Percentiles rank a stretch among this genome's conserved stretches.
Evolutionary conservation across 2,888 invertebrate species (phyloP).

Genomic region (Adelphocoris suturalis): DNA sequence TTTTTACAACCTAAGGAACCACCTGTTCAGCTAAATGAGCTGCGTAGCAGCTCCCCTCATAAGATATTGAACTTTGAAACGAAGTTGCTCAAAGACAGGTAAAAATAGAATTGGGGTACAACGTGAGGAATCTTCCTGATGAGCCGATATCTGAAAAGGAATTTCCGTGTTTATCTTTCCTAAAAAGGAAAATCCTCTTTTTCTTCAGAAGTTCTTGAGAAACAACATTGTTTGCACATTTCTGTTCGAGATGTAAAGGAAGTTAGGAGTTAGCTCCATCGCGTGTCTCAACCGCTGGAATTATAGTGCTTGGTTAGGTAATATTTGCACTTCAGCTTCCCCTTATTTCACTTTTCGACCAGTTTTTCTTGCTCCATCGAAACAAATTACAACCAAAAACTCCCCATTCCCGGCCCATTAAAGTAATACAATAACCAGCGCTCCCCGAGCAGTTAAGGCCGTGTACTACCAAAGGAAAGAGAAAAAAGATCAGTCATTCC

Average conservation of each 20-base stretch:
- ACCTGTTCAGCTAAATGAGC: too few relatives aligned
- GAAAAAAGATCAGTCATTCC: constrained; percentile 33
- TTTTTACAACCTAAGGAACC: too few relatives aligned
- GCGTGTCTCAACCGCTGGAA: neutral
- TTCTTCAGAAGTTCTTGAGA: too few relatives aligned
- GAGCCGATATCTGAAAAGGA: too few relatives aligned
- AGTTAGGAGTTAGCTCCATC: neutral
- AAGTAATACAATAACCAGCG: constrained; percentile 7
- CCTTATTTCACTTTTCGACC: constrained; percentile 20
- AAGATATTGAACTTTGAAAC: too few relatives aligned
- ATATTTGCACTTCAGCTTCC: neutral
- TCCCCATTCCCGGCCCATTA: neutral
- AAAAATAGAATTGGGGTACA: too few relatives aligned
- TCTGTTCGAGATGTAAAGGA: too few relatives aligned
- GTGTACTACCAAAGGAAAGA: neutral
- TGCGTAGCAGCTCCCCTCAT: too few relatives aligned
- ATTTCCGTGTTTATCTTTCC: too few relatives aligned
- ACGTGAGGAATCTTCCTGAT: too few relatives aligned
- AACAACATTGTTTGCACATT: too few relatives aligned
- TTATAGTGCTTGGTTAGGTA: constrained; percentile 18
- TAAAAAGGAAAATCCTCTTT: neutral
- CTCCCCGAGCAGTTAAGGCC: constrained; percentile 7
- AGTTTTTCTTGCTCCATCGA: constrained; percentile 1
- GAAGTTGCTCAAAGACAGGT: too few relatives aligned
- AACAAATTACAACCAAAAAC: neutral